Evolutionary conservation across 2,113 vertebrate genomes (phyloP), one percentile per base, ranked within the genome.

Genomic region (Ictalurus furcatus): DNA sequence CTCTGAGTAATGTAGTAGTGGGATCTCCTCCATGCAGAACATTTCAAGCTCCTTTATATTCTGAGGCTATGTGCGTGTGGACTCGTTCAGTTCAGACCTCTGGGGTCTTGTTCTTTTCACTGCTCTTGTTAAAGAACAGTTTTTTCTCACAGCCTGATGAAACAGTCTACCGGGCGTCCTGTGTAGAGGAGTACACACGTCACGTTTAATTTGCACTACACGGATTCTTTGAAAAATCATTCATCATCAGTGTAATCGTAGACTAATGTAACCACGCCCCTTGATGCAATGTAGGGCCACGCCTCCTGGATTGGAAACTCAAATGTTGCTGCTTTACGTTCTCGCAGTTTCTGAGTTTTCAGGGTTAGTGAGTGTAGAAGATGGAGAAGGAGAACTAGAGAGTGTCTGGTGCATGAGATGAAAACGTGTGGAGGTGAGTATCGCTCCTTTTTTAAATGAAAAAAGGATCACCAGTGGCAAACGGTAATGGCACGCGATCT

Each of bases 401-500:
- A 54, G 73, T 34, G 21, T 63, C 63, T 76, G 88, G 54, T 63
- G 65, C 85, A 54, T 71, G 37, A 85, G 85, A 76, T 85, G 30
- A 73, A 52, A 52, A 52, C n/a, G 34, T 59, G 34, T 19, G 25
- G 79, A 88, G 54, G 71, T 25, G 80, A 54, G 79, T 44, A 85
- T 13, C 14, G 54, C 37, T 52, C 7, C 12, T 52, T n/a, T 48
- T 30, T 21, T 78, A 78, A 54, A 67, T 85, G n/a, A 85, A 56
- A 48, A 67, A 78, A 84, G 48, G 17, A 84, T 87, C 56, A 52
- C 40, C 13, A 73, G 59, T 85, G 25, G 44, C 59, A 58, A 67
- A 52, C 19, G 5, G 71, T 71, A 63, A 86, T 14, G 48, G 61
- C 59, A 40, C 37, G 85, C 79, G 74, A 88, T 88, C 88, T 90